These are phyloP conservation scores for Heteropelma amictum DNA, from an alignment of 2,888 invertebrate genomes.

Conservation along the genomic window DNA sequence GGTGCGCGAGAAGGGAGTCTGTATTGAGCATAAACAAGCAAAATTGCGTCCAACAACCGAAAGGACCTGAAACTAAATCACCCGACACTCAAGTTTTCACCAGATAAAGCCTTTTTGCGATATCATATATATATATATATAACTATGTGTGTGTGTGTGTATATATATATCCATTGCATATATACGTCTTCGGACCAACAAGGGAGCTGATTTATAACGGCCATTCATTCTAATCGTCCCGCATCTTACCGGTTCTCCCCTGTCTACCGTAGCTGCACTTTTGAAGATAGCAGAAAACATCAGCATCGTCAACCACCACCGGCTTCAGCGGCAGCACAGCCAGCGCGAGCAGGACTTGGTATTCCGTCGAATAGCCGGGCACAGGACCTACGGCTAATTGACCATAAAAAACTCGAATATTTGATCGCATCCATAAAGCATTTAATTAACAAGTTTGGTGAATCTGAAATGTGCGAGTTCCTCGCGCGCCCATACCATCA, in stretches of 20 bases:
- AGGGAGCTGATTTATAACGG: conserved; percentile 72
- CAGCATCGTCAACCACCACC: conserved; percentile 16
- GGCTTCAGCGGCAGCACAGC: conserved; percentile 23
- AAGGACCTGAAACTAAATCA: too few relatives aligned
- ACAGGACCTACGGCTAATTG: conserved; percentile 70
- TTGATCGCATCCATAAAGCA: conserved; percentile 71
- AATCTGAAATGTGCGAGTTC: conserved; percentile 34
- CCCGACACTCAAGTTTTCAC: too few relatives aligned
- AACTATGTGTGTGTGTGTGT: conserved; percentile 7
- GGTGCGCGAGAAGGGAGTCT: conserved; percentile 23
- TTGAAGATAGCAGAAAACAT: conserved; percentile 62
- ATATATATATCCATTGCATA: conserved; percentile 5
- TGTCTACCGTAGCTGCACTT: conserved; percentile 69
- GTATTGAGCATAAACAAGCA: too few relatives aligned
- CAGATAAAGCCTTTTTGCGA: too few relatives aligned
- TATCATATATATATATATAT: not conserved
- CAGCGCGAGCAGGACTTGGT: not conserved
- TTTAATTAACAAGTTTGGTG: conserved; percentile 70
- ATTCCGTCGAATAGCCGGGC: conserved; percentile 9
- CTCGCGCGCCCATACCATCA: conserved; percentile 36
- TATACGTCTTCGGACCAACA: conserved; percentile 63
- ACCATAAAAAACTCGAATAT: conserved; percentile 74
- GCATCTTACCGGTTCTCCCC: conserved; percentile 67
- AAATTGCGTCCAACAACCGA: too few relatives aligned
- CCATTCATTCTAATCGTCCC: conserved; percentile 75